These are phyloP conservation scores for Danio albolineatus DNA, from an alignment of 2,797 vertebrate genomes.

Conservation along the genomic window DNA sequence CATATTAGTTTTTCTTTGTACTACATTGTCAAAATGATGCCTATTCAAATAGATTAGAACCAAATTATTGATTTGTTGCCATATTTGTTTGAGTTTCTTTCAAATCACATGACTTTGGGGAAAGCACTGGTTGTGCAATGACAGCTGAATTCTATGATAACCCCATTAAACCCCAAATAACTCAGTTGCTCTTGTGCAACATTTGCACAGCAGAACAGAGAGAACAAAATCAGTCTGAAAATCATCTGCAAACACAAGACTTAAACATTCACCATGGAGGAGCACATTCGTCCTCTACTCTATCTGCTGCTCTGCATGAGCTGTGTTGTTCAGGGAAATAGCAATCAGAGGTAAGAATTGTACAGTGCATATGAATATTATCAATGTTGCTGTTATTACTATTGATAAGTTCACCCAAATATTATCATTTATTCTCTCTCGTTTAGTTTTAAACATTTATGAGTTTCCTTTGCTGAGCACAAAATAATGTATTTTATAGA, in stretches of 20 bases:
- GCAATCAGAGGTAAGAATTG: conserved; percentile 48
- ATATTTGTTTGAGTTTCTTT: conserved; percentile 64
- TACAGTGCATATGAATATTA: not conserved
- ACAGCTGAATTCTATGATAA: conserved; percentile 15
- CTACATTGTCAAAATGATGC: not conserved
- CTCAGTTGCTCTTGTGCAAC: conserved; percentile 20
- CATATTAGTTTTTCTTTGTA: not conserved
- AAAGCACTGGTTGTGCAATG: conserved; percentile 73
- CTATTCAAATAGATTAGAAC: conserved; percentile 1
- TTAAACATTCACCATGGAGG: conserved; percentile 1
- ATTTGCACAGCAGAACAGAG: conserved; percentile 1
- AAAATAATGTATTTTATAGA: too few species aligned
- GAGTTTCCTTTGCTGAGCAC: too few species aligned
- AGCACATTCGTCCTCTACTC: conserved; percentile 41
- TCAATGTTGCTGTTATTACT: not conserved
- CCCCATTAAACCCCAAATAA: not conserved
- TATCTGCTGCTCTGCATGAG: conserved; percentile 48
- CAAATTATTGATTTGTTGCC: conserved; percentile 6
- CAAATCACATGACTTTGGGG: conserved; percentile 76
- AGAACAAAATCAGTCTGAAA: not conserved
- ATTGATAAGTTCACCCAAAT: not conserved
- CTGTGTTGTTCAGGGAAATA: conserved; percentile 37
- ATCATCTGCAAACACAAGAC: conserved; percentile 30
- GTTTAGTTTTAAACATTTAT: too few species aligned
- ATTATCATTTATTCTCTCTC: too few species aligned